phyloP scores from a whole-genome alignment of 2,797 vertebrate genomes.

The Fistularia commersonii region DNA sequence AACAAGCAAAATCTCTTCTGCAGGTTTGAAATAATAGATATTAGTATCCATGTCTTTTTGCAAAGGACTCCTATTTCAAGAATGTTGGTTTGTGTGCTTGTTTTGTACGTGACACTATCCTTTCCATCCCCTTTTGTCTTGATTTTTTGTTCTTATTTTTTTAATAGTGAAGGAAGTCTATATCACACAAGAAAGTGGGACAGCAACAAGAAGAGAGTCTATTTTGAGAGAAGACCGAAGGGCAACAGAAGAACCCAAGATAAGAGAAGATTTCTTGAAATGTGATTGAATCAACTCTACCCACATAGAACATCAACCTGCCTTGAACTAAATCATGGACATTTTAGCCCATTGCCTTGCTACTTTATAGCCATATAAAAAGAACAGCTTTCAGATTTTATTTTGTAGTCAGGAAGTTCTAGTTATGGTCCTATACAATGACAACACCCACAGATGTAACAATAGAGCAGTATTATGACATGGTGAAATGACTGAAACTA shows the following conservation, averaged over 20 bases:
- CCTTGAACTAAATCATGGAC: no score
- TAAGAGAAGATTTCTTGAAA: slow-evolving; percentile 74
- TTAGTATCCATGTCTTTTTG: neutral
- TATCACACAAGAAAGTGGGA: slow-evolving; percentile 66
- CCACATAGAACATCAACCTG: no score
- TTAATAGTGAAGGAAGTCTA: slow-evolving; percentile 73
- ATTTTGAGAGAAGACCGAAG: slow-evolving; percentile 36
- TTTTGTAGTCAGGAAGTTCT: neutral
- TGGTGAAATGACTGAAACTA: slow-evolving; percentile 25
- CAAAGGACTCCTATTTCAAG: neutral
- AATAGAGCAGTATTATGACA: neutral
- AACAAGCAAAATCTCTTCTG: slow-evolving; percentile 66
- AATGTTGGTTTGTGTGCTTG: neutral
- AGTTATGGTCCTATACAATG: neutral
- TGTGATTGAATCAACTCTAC: slow-evolving; percentile 41
- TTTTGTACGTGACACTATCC: neutral
- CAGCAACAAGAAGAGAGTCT: slow-evolving; percentile 59
- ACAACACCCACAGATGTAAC: neutral
- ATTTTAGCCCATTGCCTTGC: no score
- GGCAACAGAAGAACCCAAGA: slow-evolving; percentile 33
- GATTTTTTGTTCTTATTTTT: slow-evolving; percentile 6
- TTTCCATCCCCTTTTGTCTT: slow-evolving; percentile 1
- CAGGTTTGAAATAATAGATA: slow-evolving; percentile 53
- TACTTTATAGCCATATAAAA: no score
- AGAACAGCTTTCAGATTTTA: no score